Evolutionary conservation across 2,797 vertebrate species (phyloP), one percentile per base, ranked within the genome.

Genomic region (Thaleichthys pacificus): DNA sequence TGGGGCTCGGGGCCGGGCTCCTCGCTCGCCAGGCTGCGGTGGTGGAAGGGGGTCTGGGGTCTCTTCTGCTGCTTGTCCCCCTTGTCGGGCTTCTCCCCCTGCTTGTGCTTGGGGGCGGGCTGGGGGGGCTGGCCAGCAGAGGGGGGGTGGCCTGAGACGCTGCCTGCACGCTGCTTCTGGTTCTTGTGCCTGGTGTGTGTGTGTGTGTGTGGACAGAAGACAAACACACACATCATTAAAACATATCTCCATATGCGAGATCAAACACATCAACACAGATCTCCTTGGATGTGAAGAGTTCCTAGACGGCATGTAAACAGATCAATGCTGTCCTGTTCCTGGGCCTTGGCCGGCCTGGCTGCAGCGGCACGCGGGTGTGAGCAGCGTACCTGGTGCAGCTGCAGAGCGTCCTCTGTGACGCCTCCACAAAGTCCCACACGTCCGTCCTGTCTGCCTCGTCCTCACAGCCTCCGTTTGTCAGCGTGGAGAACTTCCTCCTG

Each of bases 41-140:
- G 97, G 89, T 99, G 98, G 84, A 99, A 99, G 68, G 98, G 96
- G 62, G 95, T 99, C 89, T 97, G 93, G 54, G 97, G 97, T 80
- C 97, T 95, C 88, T 98, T 98, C 87, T 97, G 97, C 87, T 97
- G 98, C 86, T 99, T 99, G 80, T 99, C 98, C 60, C 91, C 93
- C 91, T 99, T 99, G 86, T 99, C 98, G 83, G 94, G 93, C 90
- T 99, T 99, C 80, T 99, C 98, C 5, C 91, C 94, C 73, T 95
- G 92, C 93, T 99, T 99, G 95, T 98, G 96, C 93, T 99, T 99
- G 76, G 94, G 93, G 85, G 93, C 90, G n/a, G 92, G 91, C 89
- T 95, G 95, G 73, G 93, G 87, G 28, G 95, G 93, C 78, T 95
- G 96, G 83, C 95, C 94, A 70, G 93, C 92, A 74, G 94, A 93